Conservation (phyloP, 2,888 invertebrate genomes). For the Malthinus flaveolus region DNA sequence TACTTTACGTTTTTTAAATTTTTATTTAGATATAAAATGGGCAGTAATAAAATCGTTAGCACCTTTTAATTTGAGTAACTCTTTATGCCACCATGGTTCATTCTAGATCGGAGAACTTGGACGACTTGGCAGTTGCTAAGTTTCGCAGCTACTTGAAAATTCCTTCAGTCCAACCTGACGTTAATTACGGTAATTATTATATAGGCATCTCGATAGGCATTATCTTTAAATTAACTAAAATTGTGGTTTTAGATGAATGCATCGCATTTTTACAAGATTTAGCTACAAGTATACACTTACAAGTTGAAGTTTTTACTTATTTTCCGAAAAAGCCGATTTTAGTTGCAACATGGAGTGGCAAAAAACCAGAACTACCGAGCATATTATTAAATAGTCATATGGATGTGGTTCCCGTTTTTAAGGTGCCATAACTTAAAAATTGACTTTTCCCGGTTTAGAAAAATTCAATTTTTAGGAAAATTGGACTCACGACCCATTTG, state of each 20-base stretch:
- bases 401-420: conserved; percentile 91
- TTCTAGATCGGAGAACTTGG: background rate
- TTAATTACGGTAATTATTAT: conserved; percentile 76
- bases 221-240: no score
- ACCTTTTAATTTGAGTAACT: no score
- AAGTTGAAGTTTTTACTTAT: conserved; percentile 59
- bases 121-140: conserved; percentile 67
- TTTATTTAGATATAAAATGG: no score
- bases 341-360: conserved; percentile 77
- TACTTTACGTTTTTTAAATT: no score
- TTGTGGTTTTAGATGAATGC: conserved; percentile 61
- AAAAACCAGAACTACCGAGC: conserved; percentile 65
- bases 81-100: no score
- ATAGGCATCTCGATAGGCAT: background rate
- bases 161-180: conserved; percentile 84
- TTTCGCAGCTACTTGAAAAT: conserved; percentile 86
- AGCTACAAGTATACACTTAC: conserved; percentile 67
- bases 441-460: background rate
- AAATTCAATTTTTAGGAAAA: conserved; percentile 65
- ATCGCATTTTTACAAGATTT: conserved; percentile 69
- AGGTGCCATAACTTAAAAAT: conserved; percentile 36
- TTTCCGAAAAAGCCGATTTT: conserved; percentile 67
- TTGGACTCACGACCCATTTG: conserved; percentile 90
- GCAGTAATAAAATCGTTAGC: no score
- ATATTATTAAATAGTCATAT: conserved; percentile 88